phyloP scores from a whole-genome alignment of 2,797 vertebrate species.

The Thaleichthys pacificus region DNA sequence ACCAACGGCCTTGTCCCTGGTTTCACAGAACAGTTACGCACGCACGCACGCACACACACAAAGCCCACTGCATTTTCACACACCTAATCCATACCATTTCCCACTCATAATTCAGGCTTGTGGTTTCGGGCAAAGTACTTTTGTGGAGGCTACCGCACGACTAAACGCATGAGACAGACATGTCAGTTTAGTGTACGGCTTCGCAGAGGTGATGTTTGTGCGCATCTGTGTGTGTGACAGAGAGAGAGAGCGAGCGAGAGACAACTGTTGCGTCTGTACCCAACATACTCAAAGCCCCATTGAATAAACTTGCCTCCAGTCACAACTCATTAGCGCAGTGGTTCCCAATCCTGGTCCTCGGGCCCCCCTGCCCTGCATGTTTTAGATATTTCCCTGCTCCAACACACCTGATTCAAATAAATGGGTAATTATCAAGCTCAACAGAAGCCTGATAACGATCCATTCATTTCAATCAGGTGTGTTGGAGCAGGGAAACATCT shows the following conservation, averaged over 20 bases:
- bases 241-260: neutral
- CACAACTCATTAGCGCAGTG: conserved; percentile 50
- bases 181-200: conserved; percentile 19
- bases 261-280: conserved; percentile 21
- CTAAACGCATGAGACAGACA: conserved; percentile 68
- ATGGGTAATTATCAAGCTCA: too few relatives aligned
- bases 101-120: conserved; percentile 57
- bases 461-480: too few relatives aligned
- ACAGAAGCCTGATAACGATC: too few relatives aligned
- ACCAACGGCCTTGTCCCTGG: too few relatives aligned
- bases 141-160: conserved; percentile 64
- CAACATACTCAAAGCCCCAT: conserved; percentile 57
- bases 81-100: conserved; percentile 39
- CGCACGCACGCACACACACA: neutral
- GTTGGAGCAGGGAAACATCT: too few relatives aligned
- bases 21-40: neutral
- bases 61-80: neutral
- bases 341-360: too few relatives aligned
- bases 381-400: too few relatives aligned
- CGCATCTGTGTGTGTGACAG: conserved; percentile 25
- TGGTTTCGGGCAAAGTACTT: conserved; percentile 61
- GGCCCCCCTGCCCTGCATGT: too few relatives aligned
- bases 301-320: conserved; percentile 42
- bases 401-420: too few relatives aligned
- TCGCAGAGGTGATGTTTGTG: conserved; percentile 48